Conservation (phyloP, 2,888 invertebrate species). For the Euzetes globulus region DNA sequence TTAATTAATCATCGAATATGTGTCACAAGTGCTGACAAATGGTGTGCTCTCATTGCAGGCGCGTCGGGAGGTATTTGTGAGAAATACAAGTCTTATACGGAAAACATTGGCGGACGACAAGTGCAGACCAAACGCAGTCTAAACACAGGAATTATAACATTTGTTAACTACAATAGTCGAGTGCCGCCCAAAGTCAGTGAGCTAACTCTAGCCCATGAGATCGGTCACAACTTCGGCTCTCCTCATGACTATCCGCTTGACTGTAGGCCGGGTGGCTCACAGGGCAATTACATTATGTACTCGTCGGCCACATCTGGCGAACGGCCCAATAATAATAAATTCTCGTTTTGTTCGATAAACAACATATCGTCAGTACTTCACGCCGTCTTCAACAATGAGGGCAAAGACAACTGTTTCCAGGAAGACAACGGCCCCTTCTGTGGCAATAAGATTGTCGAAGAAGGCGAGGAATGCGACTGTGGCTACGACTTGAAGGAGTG, state of each 20-base stretch:
- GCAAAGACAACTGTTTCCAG: slow-evolving; percentile 87
- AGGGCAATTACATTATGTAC: slow-evolving; percentile 99
- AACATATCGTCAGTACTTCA: slow-evolving; percentile 91
- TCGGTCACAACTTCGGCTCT: slow-evolving; percentile 96
- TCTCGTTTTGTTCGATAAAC: slow-evolving; percentile 85
- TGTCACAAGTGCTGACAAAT: not conserved
- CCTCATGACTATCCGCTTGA: slow-evolving; percentile 86
- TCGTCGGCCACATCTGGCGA: slow-evolving; percentile 98
- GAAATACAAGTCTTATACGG: slow-evolving; percentile 92
- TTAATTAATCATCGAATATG: not conserved
- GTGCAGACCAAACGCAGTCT: slow-evolving; percentile 87
- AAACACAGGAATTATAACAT: slow-evolving; percentile 97
- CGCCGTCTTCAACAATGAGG: slow-evolving; percentile 69
- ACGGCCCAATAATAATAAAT: slow-evolving; percentile 93
- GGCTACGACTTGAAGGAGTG: slow-evolving; percentile 90
- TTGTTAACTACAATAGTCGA: slow-evolving; percentile 93
- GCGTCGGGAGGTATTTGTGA: slow-evolving; percentile 99
- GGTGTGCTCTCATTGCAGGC: slow-evolving; percentile 50
- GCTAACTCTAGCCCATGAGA: slow-evolving; percentile 91
- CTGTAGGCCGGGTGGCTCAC: slow-evolving; percentile 79
- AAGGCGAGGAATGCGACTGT: slow-evolving; percentile 95
- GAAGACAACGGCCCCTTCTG: slow-evolving; percentile 92
- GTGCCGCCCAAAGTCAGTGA: slow-evolving; percentile 97
- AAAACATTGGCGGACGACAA: slow-evolving; percentile 86
- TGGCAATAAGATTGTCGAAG: slow-evolving; percentile 97